Percentiles rank a stretch among this genome's conserved stretches.
phyloP scores from a whole-genome alignment of 2,888 invertebrate genomes.

The Polymixis flavicincta region DNA sequence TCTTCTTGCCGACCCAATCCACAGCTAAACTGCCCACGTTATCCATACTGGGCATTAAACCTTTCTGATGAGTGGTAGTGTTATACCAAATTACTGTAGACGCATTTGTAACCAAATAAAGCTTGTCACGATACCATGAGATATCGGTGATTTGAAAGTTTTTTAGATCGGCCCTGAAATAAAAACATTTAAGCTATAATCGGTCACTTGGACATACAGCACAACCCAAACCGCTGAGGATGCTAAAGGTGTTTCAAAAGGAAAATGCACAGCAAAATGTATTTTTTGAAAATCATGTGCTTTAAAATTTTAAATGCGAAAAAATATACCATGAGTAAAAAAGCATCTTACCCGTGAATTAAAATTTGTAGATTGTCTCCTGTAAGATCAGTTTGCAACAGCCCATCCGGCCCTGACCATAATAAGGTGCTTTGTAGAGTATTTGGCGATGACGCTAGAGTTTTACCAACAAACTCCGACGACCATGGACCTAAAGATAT shows the following conservation, averaged over 20 bases:
- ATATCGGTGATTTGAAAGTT: slow-evolving; percentile 93
- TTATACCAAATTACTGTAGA: slow-evolving; percentile 94
- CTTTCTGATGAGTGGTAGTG: slow-evolving; percentile 90
- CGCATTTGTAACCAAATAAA: slow-evolving; percentile 94
- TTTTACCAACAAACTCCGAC: slow-evolving; percentile 93
- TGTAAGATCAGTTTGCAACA: slow-evolving; percentile 95
- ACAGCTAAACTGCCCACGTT: slow-evolving; percentile 95
- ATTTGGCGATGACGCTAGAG: slow-evolving; percentile 90
- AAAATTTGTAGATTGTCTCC: slow-evolving; percentile 94
- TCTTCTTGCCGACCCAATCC: slow-evolving; percentile 97
- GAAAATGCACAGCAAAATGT: background rate
- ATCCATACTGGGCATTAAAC: slow-evolving; percentile 91
- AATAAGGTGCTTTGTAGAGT: slow-evolving; percentile 92
- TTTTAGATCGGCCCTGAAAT: slow-evolving; percentile 86
- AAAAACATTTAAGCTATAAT: slow-evolving; percentile 8
- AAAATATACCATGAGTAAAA: slow-evolving; percentile 2
- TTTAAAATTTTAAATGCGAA: background rate
- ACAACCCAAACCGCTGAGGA: no score
- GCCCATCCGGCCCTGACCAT: slow-evolving; percentile 94
- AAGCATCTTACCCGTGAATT: slow-evolving; percentile 87
- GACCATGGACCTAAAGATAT: slow-evolving; percentile 93
- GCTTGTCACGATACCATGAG: slow-evolving; percentile 94
- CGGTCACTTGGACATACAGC: background rate
- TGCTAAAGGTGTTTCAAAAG: background rate
- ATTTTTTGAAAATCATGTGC: background rate